A percentile compares a stretch with the other conserved stretches of the same genome.
Evolutionary conservation across 2,888 invertebrate species (phyloP).

Genomic region (Resseliella maxima): DNA sequence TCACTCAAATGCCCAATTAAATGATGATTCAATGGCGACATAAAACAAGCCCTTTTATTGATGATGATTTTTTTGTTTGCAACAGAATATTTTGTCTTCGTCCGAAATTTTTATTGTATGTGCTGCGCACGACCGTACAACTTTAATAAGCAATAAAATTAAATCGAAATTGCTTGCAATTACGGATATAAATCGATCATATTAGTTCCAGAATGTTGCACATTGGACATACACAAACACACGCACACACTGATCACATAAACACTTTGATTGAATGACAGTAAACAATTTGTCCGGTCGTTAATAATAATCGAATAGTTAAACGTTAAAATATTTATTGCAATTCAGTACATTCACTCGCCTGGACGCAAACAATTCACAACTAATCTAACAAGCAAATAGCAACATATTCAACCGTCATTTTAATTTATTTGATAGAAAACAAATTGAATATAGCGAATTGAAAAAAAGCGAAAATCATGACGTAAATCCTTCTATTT

Average conservation of each 20-base stretch:
- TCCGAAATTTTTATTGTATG: neutral
- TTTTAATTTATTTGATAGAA: too few relatives aligned
- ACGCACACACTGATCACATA: neutral
- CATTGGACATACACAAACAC: neutral
- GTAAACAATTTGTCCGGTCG: slow-evolving; percentile 32
- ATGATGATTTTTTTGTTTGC: neutral
- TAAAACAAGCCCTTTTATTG: neutral
- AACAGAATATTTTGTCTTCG: neutral
- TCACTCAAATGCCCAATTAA: neutral
- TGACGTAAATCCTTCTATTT: neutral
- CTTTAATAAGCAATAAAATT: slow-evolving; percentile 45
- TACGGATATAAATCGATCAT: neutral
- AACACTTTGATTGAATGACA: slow-evolving; percentile 22
- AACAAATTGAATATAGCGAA: neutral
- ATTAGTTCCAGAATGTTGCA: neutral
- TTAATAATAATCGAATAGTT: slow-evolving; percentile 53
- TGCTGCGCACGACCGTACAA: neutral
- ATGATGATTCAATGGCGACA: neutral
- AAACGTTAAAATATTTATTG: slow-evolving; percentile 24
- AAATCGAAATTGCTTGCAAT: slow-evolving; percentile 6
- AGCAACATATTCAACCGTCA: neutral
- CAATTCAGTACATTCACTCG: neutral
- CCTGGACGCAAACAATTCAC: neutral
- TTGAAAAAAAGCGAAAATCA: neutral
- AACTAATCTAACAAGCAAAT: too few relatives aligned